Evolutionary conservation across 2,113 vertebrate genomes (phyloP).

Genomic region (Vireo altiloquus): DNA sequence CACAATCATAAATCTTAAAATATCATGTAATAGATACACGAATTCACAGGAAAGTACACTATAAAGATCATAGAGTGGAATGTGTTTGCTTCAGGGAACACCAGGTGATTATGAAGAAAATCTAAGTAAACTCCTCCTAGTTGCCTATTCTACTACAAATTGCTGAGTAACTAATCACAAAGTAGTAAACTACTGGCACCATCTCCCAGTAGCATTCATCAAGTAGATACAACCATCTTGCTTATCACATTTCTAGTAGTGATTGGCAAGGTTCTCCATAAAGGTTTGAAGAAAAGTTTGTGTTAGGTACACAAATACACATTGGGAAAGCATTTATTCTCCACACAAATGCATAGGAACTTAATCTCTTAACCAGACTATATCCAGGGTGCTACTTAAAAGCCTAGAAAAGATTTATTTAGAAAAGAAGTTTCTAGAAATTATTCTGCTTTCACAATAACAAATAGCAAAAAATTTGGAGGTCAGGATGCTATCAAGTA

Average conservation of each 20-base stretch:
- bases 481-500: neutral
- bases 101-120: neutral
- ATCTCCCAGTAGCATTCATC: neutral
- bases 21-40: neutral
- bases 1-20: neutral
- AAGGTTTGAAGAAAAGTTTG: neutral
- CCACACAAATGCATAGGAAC: neutral
- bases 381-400: neutral
- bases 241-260: neutral
- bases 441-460: neutral
- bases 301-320: neutral
- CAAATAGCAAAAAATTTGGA: neutral
- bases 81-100: neutral
- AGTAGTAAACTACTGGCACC: neutral
- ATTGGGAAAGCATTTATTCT: neutral
- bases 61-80: neutral
- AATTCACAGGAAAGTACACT: neutral
- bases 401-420: neutral
- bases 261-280: neutral
- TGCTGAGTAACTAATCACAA: neutral
- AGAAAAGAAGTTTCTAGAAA: neutral
- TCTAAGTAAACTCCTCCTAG: neutral
- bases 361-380: neutral
- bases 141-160: neutral
- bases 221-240: neutral